Evolutionary conservation across 1,140 invertebrate species (phyloP).

Genomic region (Caenorhabditis latens): DNA sequence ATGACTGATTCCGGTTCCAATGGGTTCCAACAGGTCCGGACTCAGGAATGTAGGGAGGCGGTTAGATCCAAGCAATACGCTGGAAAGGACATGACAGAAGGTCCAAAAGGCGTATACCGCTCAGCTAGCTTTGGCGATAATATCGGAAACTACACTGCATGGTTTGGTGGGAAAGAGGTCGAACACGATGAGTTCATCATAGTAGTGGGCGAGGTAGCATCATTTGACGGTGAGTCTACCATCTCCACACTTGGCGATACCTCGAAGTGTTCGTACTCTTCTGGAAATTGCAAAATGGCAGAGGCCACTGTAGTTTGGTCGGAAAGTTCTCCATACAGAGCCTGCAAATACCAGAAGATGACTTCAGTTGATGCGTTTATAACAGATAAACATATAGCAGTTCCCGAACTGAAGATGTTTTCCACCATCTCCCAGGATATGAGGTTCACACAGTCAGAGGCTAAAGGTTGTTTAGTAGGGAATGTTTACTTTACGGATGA

Average conservation of each 20-base stretch:
- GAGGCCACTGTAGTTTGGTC: background rate
- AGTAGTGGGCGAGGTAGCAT: background rate
- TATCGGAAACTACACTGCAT: background rate
- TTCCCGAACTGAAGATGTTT: background rate
- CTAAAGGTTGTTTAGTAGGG: background rate
- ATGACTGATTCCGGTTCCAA: background rate
- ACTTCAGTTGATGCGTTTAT: background rate
- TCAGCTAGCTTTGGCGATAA: background rate
- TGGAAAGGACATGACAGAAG: background rate
- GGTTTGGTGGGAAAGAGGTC: background rate
- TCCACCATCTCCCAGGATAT: background rate
- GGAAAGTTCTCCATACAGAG: background rate
- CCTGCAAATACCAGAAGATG: background rate
- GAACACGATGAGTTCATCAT: background rate
- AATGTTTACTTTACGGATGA: constrained; percentile 14
- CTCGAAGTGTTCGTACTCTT: background rate
- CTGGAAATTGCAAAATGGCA: background rate
- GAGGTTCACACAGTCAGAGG: background rate
- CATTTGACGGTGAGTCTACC: background rate
- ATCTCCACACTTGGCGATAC: background rate
- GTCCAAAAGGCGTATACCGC: background rate
- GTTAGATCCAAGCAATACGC: background rate
- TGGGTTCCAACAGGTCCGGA: background rate
- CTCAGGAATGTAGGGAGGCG: background rate
- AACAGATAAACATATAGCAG: background rate